Evolutionary conservation across 2,888 invertebrate genomes (phyloP).

Genomic region (Diarsia dahlii): DNA sequence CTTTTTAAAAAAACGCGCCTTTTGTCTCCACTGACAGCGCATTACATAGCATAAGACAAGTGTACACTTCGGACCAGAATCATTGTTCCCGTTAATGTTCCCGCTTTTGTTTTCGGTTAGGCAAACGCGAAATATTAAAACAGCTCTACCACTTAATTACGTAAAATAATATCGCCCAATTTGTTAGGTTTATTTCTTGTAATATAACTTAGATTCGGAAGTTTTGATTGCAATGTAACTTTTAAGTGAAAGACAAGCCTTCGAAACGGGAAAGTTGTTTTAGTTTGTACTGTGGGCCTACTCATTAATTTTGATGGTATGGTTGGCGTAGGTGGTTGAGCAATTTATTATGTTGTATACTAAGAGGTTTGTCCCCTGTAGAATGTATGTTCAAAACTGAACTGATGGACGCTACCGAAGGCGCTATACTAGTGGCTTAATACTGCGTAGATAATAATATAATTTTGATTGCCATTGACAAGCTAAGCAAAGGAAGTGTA

Average conservation of each 20-base stretch:
- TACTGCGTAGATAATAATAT: no score
- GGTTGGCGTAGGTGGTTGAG: background rate
- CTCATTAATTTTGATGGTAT: conserved; percentile 37
- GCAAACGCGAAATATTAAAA: conserved; percentile 66
- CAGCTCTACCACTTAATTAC: conserved; percentile 52
- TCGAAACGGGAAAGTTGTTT: conserved; percentile 47
- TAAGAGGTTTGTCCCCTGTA: background rate
- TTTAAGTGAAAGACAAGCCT: conserved; percentile 61
- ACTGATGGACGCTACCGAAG: no score
- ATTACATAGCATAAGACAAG: conserved; percentile 87
- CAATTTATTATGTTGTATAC: background rate
- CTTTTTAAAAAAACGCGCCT: conserved; percentile 78
- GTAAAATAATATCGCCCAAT: conserved; percentile 56
- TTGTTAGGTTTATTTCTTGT: conserved; percentile 46
- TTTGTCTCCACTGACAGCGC: conserved; percentile 86
- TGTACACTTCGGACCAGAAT: conserved; percentile 82
- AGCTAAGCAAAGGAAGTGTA: background rate
- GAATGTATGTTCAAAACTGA: background rate
- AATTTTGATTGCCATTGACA: no score
- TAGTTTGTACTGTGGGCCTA: conserved; percentile 31
- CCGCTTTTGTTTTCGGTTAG: conserved; percentile 73
- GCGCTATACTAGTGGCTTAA: no score
- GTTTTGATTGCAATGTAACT: conserved; percentile 59
- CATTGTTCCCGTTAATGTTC: conserved; percentile 77
- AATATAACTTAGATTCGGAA: conserved; percentile 52